Conservation (phyloP, 1,140 invertebrate species). For the Papilio helenus region DNA sequence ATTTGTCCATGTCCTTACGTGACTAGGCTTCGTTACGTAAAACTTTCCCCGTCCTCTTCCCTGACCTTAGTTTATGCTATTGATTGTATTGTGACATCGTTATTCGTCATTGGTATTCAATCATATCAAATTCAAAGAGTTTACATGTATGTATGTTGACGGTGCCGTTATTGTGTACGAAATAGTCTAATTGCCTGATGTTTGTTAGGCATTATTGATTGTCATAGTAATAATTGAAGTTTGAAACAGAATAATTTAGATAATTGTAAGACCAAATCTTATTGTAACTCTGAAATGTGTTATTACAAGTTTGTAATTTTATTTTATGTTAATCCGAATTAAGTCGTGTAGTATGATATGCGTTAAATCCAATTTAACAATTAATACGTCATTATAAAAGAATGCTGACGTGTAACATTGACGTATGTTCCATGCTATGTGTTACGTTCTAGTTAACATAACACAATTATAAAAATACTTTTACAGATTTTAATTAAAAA, state of each 20-base stretch:
- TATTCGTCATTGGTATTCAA: neutral
- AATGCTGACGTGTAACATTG: conserved; percentile 15
- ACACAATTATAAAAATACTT: neutral
- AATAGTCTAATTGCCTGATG: no score
- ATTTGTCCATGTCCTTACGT: conserved; percentile 23
- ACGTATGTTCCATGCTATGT: neutral
- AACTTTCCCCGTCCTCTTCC: neutral
- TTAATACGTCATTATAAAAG: conserved; percentile 1
- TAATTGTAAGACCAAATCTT: no score
- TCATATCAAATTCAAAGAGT: neutral
- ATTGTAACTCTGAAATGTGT: no score
- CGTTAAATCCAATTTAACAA: neutral
- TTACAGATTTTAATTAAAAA: no score
- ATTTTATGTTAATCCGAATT: neutral
- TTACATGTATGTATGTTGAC: neutral
- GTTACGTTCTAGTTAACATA: neutral
- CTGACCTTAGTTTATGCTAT: neutral
- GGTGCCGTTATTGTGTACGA: neutral
- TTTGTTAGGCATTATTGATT: no score
- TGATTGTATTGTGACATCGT: conserved; percentile 9
- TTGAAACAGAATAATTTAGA: no score
- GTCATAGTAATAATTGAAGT: no score
- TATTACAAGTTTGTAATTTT: no score
- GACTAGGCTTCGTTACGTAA: conserved; percentile 24
- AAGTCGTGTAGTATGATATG: neutral